Evolutionary conservation across 2,113 vertebrate species (phyloP).

Genomic region (Muscicapa adusta): DNA sequence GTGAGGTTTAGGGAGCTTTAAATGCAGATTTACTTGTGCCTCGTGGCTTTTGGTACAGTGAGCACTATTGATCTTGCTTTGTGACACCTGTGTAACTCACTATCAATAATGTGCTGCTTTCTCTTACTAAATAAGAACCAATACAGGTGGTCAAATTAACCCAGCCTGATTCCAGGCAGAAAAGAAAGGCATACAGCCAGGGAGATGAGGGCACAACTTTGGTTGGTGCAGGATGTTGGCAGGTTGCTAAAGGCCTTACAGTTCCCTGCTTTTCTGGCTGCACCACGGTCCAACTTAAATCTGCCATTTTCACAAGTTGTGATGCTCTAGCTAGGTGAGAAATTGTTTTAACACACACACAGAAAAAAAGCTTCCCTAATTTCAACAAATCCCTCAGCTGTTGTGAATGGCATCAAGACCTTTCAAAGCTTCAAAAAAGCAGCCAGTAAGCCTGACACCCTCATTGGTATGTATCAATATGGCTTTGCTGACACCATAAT

Average conservation of each 20-base stretch:
- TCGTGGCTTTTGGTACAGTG: rapidly evolving
- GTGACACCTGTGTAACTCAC: not conserved
- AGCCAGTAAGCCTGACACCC: not conserved
- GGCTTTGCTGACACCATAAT: not conserved
- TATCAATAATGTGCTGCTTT: not conserved
- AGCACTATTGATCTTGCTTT: not conserved
- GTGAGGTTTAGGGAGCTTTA: not conserved
- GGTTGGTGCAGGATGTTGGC: not conserved
- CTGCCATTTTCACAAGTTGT: not conserved
- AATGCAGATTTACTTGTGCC: not conserved
- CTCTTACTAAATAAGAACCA: not conserved
- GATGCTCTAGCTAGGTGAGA: not conserved
- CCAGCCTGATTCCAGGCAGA: not conserved
- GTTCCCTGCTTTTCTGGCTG: not conserved
- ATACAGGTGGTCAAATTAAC: rapidly evolving
- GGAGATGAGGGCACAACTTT: not conserved
- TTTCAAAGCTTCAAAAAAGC: not conserved
- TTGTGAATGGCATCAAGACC: not conserved
- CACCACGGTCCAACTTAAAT: not conserved
- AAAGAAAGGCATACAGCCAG: rapidly evolving
- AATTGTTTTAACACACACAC: not conserved
- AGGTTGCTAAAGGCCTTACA: not conserved
- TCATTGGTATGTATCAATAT: not conserved
- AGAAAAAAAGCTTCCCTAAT: not conserved
- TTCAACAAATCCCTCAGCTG: not conserved